Conservation (phyloP, 2,888 invertebrate genomes). For the Megaustenia siamemsis region DNA sequence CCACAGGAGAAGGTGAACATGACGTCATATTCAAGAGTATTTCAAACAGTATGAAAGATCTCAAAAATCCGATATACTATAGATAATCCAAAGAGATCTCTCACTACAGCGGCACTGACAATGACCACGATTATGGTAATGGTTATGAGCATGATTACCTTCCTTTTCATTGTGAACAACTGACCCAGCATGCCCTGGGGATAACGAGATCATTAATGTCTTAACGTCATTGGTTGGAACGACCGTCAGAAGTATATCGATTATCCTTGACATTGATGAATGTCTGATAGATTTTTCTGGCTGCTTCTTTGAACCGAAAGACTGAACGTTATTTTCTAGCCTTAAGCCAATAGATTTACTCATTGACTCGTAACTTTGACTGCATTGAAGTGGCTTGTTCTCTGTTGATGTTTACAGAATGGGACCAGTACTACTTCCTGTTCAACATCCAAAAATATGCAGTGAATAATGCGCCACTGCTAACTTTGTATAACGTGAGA, state of each 20-base stretch:
- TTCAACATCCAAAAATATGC: no score
- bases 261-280: conserved; percentile 12
- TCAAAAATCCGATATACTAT: no score
- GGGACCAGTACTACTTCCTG: no score
- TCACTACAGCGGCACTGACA: no score
- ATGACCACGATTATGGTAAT: no score
- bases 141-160: not conserved
- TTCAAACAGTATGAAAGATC: no score
- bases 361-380: not conserved
- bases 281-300: conserved; percentile 12
- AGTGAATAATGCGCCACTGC: no score
- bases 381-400: not conserved
- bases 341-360: not conserved
- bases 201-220: not conserved
- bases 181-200: not conserved
- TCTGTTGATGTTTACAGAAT: not conserved
- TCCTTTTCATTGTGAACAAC: not conserved
- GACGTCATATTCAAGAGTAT: no score
- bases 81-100: no score
- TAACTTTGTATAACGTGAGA: no score
- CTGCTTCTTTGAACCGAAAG: not conserved
- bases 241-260: conserved; percentile 14
- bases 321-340: not conserved
- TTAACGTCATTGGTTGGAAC: not conserved
- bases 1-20: no score